A percentile compares a stretch with the other conserved stretches of the same genome.
These are phyloP conservation scores for Cephus runcator DNA, from an alignment of 2,888 invertebrate genomes.

Conservation along the genomic window DNA sequence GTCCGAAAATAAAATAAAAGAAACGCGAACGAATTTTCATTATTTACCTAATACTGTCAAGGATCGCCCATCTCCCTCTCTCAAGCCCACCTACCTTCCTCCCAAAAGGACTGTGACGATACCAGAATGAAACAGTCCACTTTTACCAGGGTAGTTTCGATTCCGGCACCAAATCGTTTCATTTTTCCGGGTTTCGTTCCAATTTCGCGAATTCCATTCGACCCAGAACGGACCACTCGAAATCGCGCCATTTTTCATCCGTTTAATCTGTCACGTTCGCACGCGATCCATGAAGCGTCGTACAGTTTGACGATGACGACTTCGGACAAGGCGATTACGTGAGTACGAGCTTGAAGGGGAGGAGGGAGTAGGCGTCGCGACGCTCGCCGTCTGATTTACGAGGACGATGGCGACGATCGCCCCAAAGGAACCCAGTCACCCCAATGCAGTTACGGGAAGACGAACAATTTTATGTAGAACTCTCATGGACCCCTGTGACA, in stretches of 20 bases:
- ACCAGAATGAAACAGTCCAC: background rate
- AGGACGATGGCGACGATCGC: background rate
- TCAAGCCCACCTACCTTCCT: background rate
- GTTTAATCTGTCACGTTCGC: background rate
- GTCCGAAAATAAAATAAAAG: background rate
- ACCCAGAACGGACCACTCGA: background rate
- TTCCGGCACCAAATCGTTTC: background rate
- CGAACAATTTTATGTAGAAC: background rate
- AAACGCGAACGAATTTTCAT: background rate
- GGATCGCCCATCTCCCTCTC: background rate
- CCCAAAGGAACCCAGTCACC: background rate
- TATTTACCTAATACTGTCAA: background rate
- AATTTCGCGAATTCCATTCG: background rate
- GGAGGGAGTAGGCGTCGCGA: background rate
- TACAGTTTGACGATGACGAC: background rate
- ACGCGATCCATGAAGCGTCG: background rate
- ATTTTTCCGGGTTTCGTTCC: background rate
- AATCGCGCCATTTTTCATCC: background rate
- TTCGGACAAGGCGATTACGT: background rate
- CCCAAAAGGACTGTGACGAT: background rate
- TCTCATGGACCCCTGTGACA: background rate
- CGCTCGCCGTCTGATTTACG: background rate
- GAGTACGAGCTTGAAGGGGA: background rate
- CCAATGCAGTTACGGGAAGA: background rate
- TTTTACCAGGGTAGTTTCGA: background rate